Evolutionary conservation across 2,797 vertebrate species (phyloP), one percentile per base, ranked within the genome.

Genomic region (Vespertilio murinus): DNA sequence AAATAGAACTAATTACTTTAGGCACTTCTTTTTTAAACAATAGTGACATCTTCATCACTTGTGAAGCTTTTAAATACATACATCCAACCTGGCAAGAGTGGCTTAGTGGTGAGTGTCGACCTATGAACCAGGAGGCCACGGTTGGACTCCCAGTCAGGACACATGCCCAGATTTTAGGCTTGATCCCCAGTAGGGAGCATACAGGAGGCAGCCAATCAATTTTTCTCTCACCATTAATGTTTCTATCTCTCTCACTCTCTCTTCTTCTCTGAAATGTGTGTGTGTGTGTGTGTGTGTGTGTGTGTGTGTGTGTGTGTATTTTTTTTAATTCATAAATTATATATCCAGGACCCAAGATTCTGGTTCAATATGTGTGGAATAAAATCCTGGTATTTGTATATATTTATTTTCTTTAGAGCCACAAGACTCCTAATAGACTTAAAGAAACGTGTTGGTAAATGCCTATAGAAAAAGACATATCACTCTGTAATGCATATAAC

Each of bases 21-120:
- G 23, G 45, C 30, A 79, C 35, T 73, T 65, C 23, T 25, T 71
- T 93, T 89, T 86, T 47, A 93, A 93, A 75, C 23, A 86, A n/a
- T 10, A 90, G 8, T 90, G 42, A 49, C 13, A 80, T 69, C 38
- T 85, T 74, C 73, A 52, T 85, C 25, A 73, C n/a, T 54, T 67
- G 67, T 23, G 8, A 83, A 69, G 42, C 52, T 77, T 86, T 79
- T 52, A 75, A 38, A 67, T 38, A 38, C 18, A 74, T 14, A 69
- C 16, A 64, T 52, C 28, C 33, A 64, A 17, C 70, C 70, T 30
- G 70, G 70, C 70, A 25, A 73, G 70, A 30, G 28, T 18, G 42
- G 16, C 25, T 73, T 11, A 28, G 56, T 59, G 23, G 25, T 13
- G 56, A 59, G 56, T 59, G 56, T 59, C 11, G 7, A 59, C 56